Evolutionary conservation across 2,888 invertebrate genomes (phyloP).

Genomic region (Drosophila greeni): DNA sequence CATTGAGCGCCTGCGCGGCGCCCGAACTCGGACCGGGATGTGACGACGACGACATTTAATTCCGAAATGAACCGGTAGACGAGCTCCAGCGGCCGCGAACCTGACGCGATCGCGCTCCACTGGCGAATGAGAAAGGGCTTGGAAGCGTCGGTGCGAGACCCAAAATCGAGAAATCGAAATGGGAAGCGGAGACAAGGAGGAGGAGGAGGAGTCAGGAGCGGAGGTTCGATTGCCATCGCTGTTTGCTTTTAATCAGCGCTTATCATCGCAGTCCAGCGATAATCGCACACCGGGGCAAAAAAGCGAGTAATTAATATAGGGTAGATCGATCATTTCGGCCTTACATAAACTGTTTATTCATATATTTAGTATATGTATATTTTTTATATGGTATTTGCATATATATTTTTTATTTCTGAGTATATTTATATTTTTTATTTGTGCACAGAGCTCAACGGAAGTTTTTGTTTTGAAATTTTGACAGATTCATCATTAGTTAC

Average conservation of each 20-base stretch:
- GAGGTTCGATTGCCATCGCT: constrained; percentile 42
- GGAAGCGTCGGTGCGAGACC: constrained; percentile 25
- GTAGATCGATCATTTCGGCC: constrained; percentile 2
- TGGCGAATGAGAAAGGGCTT: constrained; percentile 25
- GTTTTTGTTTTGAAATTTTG: background rate
- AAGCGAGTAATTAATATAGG: constrained; percentile 2
- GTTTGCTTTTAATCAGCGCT: constrained; percentile 48
- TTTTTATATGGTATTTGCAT: background rate
- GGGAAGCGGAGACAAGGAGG: background rate
- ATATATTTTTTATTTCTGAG: background rate
- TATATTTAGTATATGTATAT: background rate
- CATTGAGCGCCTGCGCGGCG: constrained; percentile 52
- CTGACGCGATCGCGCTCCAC: constrained; percentile 26
- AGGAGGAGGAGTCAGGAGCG: background rate
- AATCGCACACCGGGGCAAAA: constrained; percentile 36
- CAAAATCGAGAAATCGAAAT: constrained; percentile 1
- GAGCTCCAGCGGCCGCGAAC: constrained; percentile 24
- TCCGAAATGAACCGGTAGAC: background rate
- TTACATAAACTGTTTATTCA: constrained; percentile 3
- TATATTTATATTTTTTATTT: background rate
- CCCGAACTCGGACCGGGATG: constrained; percentile 12
- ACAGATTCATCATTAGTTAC: background rate
- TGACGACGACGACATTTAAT: background rate
- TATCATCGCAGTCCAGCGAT: constrained; percentile 57
- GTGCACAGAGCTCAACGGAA: background rate